phyloP scores from a whole-genome alignment of 1,140 invertebrate genomes.

The Zelostemma sp. region DNA sequence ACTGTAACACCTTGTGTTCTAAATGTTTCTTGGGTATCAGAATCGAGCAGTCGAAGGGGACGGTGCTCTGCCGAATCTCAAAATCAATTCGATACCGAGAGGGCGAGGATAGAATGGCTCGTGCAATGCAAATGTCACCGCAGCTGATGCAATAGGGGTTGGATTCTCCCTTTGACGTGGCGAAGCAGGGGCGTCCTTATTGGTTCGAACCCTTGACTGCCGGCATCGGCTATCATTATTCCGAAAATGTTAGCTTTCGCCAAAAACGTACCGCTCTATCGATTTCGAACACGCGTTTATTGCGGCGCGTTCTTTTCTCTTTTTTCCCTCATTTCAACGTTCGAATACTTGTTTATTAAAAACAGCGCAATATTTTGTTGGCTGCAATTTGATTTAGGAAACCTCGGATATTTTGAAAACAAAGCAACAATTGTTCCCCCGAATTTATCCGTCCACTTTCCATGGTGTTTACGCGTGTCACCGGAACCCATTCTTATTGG shows the following conservation, averaged over 20 bases:
- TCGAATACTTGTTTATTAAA: background rate
- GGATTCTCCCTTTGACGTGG: conserved; percentile 48
- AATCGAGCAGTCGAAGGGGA: conserved; percentile 21
- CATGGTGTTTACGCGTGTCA: background rate
- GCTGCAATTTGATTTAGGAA: too few relatives aligned
- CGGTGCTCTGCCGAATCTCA: conserved; percentile 6
- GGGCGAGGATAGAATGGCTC: conserved; percentile 34
- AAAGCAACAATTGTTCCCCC: too few relatives aligned
- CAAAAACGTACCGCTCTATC: conserved; percentile 19
- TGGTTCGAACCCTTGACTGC: conserved; percentile 38
- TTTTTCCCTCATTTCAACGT: conserved; percentile 5
- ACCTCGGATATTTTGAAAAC: too few relatives aligned
- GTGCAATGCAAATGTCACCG: conserved; percentile 49
- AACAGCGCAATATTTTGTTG: too few relatives aligned
- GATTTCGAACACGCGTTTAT: conserved; percentile 18
- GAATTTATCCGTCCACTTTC: background rate
- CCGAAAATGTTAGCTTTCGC: conserved; percentile 40
- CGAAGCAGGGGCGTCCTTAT: conserved; percentile 44
- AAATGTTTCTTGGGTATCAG: conserved; percentile 33
- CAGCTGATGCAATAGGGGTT: conserved; percentile 45
- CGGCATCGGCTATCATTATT: conserved; percentile 45
- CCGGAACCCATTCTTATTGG: background rate
- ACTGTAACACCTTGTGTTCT: background rate
- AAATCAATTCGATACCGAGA: conserved; percentile 43
- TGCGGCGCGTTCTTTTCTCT: conserved; percentile 5